Base-by-base conservation (phyloP, 2,797 vertebrate genomes). In the Phrynocephalus forsythii region DNA sequence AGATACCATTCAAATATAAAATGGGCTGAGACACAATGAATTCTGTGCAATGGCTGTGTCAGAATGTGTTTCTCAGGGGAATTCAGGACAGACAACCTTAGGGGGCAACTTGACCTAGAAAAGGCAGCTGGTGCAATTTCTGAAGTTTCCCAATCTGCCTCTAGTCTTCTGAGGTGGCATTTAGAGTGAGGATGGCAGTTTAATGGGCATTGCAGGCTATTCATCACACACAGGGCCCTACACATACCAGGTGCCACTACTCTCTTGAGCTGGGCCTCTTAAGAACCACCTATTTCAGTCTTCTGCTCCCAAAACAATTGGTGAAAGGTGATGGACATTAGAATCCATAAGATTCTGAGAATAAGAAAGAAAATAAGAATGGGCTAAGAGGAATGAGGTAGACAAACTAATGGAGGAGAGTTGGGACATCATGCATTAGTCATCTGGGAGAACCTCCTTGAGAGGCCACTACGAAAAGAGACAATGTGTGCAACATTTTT, bases 401-500 rank as follows among this genome's bases (percentile, higher is more conserved):
- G 22, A 87, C 24, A 11, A 48, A 79, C 11, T 2, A 28, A 44
- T 8, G n/a, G 38, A 75, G 24, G 11, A 4, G 20, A 50, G 38
- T 1, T 24, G 13, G 11, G 60, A 66, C 11, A 38, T 6, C n/a
- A 13, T 8, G 48, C 20, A 20, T 15, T 48, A 18, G 87, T 90
- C 79, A 86, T 60, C 56, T 56, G 38, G 9, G 77, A n/a, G 30
- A 80, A 24, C 33, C 84, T 68, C 79, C 63, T 85, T 1, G 84
- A 93, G 89, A 82, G 86, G 33, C 88, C 82, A 78, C 11, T 1
- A 28, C 30, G 72, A 1, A 71, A 67, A 79, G 91, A 18, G 3
- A 75, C 88, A 93, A 94, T 68, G 33, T 2, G 72, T 86, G 81
- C 90, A 86, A 80, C 89, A 79, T 48, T 50, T 73, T 63, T 48